A percentile compares a stretch with the other conserved stretches of the same genome.
These are phyloP conservation scores for Thunnus albacares DNA, from an alignment of 2,797 vertebrate genomes.

Conservation along the genomic window DNA sequence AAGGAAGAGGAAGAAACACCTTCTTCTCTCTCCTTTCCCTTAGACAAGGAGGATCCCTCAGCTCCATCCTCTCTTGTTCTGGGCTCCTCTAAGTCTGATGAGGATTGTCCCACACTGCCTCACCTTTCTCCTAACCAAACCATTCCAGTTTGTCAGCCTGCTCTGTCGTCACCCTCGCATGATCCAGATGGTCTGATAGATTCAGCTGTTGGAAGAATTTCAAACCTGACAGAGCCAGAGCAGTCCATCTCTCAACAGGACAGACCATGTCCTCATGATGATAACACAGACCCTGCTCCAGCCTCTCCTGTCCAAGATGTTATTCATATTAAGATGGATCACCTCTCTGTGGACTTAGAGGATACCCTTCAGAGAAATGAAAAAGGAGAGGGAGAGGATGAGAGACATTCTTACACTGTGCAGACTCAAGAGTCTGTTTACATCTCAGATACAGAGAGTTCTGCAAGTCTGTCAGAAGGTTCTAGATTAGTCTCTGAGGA, in stretches of 20 bases:
- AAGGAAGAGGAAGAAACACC: slow-evolving; percentile 12
- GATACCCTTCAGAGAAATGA: slow-evolving; percentile 11
- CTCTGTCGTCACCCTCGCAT: not conserved
- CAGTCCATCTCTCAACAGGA: not conserved
- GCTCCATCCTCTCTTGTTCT: not conserved
- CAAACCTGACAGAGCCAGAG: slow-evolving; percentile 11
- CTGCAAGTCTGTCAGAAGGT: slow-evolving; percentile 4
- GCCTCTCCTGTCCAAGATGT: slow-evolving; percentile 18
- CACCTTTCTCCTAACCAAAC: not conserved
- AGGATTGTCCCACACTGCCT: not conserved
- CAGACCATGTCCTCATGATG: not conserved
- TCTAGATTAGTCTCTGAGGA: slow-evolving; percentile 17
- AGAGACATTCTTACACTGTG: slow-evolving; percentile 11
- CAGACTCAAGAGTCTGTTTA: slow-evolving; percentile 35
- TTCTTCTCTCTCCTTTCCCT: not conserved
- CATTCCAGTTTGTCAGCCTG: slow-evolving; percentile 11
- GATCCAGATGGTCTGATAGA: not conserved
- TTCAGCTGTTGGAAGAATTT: not conserved
- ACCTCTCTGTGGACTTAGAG: slow-evolving; percentile 13
- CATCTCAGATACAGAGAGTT: slow-evolving; percentile 32
- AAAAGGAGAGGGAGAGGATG: not conserved
- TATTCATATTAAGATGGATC: slow-evolving; percentile 35
- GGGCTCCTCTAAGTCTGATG: not conserved
- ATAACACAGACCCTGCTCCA: not conserved
- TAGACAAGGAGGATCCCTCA: not conserved